phyloP scores from a whole-genome alignment of 2,888 invertebrate species.

The Fragum sueziense region DNA sequence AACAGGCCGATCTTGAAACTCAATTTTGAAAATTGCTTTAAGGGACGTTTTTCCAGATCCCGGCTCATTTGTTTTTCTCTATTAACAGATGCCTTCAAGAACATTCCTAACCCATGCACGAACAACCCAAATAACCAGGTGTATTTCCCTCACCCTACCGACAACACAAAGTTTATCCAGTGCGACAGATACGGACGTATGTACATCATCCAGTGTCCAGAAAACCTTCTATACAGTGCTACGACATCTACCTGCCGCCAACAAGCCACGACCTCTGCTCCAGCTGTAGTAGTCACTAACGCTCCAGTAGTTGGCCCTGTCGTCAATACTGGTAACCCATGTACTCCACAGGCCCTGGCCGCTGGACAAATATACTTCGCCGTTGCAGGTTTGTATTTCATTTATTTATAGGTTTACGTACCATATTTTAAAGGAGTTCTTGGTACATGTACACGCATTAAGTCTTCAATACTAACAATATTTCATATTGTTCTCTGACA shows the following conservation, averaged over 20 bases:
- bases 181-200: slow-evolving; percentile 70
- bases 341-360: slow-evolving; percentile 66
- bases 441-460: too few species aligned
- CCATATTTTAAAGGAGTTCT: too few species aligned
- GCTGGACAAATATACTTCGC: slow-evolving; percentile 72
- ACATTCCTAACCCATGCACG: slow-evolving; percentile 68
- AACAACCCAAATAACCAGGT: slow-evolving; percentile 61
- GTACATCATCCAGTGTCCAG: slow-evolving; percentile 73
- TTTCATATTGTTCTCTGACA: too few species aligned
- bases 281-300: slow-evolving; percentile 8
- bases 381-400: slow-evolving; percentile 58
- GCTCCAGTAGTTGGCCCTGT: background rate
- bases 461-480: too few species aligned
- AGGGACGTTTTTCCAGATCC: too few species aligned
- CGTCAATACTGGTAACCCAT: slow-evolving; percentile 63
- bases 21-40: too few species aligned
- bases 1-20: too few species aligned
- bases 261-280: slow-evolving; percentile 1
- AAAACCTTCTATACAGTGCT: slow-evolving; percentile 59
- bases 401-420: too few species aligned
- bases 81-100: slow-evolving; percentile 62
- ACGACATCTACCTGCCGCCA: slow-evolving; percentile 54
- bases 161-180: slow-evolving; percentile 70
- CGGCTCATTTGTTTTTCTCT: too few species aligned
- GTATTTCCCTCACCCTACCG: slow-evolving; percentile 68